These are phyloP conservation scores for Cepaea hortensis DNA, from an alignment of 2,888 invertebrate species.

Conservation along the genomic window DNA sequence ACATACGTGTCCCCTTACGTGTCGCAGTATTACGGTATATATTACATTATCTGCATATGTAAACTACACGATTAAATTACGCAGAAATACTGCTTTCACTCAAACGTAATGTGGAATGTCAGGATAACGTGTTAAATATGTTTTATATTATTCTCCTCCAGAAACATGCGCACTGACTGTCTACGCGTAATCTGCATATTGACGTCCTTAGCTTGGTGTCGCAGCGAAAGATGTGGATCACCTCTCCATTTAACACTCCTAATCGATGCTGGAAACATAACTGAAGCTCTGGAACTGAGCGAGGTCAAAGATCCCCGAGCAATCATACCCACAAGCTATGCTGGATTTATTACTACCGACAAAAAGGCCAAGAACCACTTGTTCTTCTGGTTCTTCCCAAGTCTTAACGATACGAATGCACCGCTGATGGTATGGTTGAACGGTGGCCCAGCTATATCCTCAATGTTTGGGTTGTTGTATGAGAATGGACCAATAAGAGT, in stretches of 20 bases:
- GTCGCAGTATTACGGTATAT: too few species aligned
- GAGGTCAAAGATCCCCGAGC: neutral
- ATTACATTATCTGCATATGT: too few species aligned
- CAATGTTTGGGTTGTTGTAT: slow-evolving; percentile 68
- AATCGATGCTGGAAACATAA: neutral
- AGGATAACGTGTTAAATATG: neutral
- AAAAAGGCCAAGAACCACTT: slow-evolving; percentile 86
- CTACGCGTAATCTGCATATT: neutral
- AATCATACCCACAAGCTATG: slow-evolving; percentile 79
- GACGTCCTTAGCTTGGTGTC: too few species aligned
- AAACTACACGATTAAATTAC: too few species aligned
- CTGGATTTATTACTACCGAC: slow-evolving; percentile 89
- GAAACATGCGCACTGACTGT: neutral
- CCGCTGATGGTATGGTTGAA: slow-evolving; percentile 77
- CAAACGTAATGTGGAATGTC: too few species aligned
- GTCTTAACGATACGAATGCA: slow-evolving; percentile 74
- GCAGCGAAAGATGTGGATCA: neutral
- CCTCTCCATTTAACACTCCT: slow-evolving; percentile 22
- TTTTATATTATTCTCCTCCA: neutral
- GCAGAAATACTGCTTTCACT: too few species aligned
- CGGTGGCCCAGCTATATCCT: slow-evolving; percentile 76
- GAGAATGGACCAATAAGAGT: slow-evolving; percentile 29
- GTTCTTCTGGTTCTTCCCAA: slow-evolving; percentile 95
- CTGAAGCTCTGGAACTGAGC: neutral
- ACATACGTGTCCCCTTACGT: too few species aligned